phyloP scores from a whole-genome alignment of 2,797 vertebrate genomes.

The Tangara arthus region DNA sequence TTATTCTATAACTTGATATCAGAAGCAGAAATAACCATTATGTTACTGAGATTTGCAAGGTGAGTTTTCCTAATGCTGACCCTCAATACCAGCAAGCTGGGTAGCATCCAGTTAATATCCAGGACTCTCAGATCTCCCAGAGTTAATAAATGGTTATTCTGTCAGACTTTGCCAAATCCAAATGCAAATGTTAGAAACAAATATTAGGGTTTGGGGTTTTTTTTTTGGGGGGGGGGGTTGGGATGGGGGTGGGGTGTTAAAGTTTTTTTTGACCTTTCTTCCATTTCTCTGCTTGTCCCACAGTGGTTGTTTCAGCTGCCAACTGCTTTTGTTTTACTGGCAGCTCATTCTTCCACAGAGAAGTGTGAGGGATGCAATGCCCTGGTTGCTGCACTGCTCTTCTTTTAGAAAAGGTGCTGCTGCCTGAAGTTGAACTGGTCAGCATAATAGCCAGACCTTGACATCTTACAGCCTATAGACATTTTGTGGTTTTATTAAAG shows the following conservation, averaged over 20 bases:
- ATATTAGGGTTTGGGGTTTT: not conserved
- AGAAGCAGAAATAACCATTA: not conserved
- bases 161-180: not conserved
- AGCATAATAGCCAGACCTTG: not conserved
- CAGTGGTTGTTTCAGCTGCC: not conserved
- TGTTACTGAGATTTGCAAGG: not conserved
- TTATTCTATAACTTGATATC: not conserved
- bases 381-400: not conserved
- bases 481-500: not conserved
- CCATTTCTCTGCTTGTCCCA: not conserved
- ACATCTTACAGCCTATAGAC: not conserved
- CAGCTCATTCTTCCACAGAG: not conserved
- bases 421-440: not conserved
- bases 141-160: not conserved
- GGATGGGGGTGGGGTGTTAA: not conserved
- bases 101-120: not conserved
- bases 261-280: not conserved
- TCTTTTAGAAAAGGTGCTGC: not conserved
- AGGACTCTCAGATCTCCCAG: not conserved
- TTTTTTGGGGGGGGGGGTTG: not conserved
- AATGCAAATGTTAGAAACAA: not conserved
- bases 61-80: not conserved
- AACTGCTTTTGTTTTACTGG: not conserved
- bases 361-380: not conserved
- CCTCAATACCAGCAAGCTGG: not conserved